phyloP scores from a whole-genome alignment of 2,113 vertebrate genomes.

The Vombatus ursinus region DNA sequence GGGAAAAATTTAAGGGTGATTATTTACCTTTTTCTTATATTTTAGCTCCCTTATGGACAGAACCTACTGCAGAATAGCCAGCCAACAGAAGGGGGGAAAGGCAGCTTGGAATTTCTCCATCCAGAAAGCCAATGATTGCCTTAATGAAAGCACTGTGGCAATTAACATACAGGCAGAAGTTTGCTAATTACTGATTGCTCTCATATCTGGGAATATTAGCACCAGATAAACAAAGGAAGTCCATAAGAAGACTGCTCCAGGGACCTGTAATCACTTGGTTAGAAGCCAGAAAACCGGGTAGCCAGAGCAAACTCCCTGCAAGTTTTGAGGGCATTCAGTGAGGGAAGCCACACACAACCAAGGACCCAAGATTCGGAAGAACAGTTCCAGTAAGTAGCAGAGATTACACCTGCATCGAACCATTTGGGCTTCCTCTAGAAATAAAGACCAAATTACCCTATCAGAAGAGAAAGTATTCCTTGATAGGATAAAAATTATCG shows the following conservation, averaged over 20 bases:
- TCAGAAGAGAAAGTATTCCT: not conserved
- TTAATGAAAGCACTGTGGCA: not conserved
- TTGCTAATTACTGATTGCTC: not conserved
- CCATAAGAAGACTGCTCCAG: not conserved
- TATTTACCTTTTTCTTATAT: not conserved
- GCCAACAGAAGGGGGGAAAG: not conserved
- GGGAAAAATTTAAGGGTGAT: not conserved
- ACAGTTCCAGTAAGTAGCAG: not conserved
- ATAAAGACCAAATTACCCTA: not conserved
- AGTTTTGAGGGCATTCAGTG: not conserved
- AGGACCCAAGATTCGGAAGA: not conserved
- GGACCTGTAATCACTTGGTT: not conserved
- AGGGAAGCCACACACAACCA: not conserved
- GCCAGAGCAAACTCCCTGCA: not conserved
- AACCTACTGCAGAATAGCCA: not conserved
- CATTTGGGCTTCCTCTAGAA: not conserved
- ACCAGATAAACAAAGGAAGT: not conserved
- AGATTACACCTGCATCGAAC: not conserved
- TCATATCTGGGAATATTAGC: not conserved
- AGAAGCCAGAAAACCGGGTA: not conserved
- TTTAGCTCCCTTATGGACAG: not conserved
- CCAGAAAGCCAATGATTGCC: not conserved
- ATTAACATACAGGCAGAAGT: not conserved
- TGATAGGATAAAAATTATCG: not conserved
- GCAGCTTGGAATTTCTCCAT: not conserved